A percentile compares a stretch with the other conserved stretches of the same genome.
Conservation (phyloP, 2,113 vertebrate genomes). For the Misgurnus mizolepis region DNA sequence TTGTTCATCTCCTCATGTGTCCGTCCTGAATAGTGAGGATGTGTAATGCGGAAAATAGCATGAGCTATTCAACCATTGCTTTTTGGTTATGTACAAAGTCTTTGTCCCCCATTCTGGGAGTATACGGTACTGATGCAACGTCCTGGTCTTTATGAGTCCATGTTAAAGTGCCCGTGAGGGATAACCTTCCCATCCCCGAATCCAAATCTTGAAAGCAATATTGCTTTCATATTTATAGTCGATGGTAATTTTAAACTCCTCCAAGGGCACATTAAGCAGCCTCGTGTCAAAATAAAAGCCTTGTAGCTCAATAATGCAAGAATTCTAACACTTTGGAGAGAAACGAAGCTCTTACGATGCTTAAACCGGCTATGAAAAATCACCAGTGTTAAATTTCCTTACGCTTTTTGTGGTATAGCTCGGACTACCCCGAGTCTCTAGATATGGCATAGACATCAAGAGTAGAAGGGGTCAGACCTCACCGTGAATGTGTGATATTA, state of each 20-base stretch:
- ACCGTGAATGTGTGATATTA: constrained; percentile 18
- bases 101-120: not conserved
- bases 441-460: constrained; percentile 24
- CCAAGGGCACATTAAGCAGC: not conserved
- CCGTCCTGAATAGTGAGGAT: not conserved
- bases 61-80: not conserved
- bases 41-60: not conserved
- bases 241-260: constrained; percentile 5
- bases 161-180: not conserved
- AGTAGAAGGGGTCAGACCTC: constrained; percentile 6
- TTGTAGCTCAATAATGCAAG: not conserved
- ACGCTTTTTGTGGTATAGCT: constrained; percentile 3
- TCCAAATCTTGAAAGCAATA: constrained; percentile 20
- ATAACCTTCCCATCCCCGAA: constrained; percentile 5
- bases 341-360: not conserved
- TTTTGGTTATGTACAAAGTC: not conserved
- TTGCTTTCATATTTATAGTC: not conserved
- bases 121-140: constrained; percentile 3
- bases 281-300: constrained; percentile 11
- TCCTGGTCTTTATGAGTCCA: not conserved
- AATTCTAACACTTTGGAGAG: constrained; percentile 3
- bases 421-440: constrained; percentile 4
- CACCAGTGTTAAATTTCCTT: constrained; percentile 22
- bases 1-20: not conserved
- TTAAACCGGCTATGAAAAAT: constrained; percentile 5